Evolutionary conservation across 2,888 invertebrate species (phyloP).

Genomic region (Alsophila aescularia): DNA sequence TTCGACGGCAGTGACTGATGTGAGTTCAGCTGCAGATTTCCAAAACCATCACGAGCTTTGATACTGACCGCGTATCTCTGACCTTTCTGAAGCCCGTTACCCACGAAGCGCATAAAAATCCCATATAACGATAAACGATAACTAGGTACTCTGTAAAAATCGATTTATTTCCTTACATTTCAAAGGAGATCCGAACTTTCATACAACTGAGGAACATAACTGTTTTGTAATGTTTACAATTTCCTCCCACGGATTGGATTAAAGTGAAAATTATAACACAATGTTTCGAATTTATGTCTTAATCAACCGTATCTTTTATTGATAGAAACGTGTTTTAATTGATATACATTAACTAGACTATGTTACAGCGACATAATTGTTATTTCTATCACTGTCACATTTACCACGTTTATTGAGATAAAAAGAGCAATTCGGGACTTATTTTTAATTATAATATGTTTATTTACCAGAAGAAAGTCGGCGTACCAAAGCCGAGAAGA

Average conservation of each 20-base stretch:
- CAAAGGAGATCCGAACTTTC: constrained; percentile 13
- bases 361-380: constrained; percentile 31
- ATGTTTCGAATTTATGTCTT: constrained; percentile 2
- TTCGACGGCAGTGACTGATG: too few species aligned
- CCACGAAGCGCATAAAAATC: constrained; percentile 22
- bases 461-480: constrained; percentile 49
- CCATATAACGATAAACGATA: constrained; percentile 25
- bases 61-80: constrained; percentile 2
- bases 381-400: constrained; percentile 21
- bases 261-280: constrained; percentile 18
- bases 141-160: constrained; percentile 20
- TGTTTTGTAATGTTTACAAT: constrained; percentile 24
- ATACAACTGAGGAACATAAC: constrained; percentile 8
- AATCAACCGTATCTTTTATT: constrained; percentile 13
- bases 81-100: constrained; percentile 11
- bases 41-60: neutral
- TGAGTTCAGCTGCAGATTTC: too few species aligned
- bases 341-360: constrained; percentile 24
- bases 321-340: constrained; percentile 22
- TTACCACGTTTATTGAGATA: constrained; percentile 30
- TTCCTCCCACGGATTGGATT: constrained; percentile 16
- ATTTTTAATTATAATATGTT: constrained; percentile 66
- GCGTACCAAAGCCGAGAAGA: constrained; percentile 62
- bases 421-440: constrained; percentile 43
- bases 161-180: constrained; percentile 20